Conservation (phyloP, 1,140 invertebrate species). For the Elymnias hypermnestra region DNA sequence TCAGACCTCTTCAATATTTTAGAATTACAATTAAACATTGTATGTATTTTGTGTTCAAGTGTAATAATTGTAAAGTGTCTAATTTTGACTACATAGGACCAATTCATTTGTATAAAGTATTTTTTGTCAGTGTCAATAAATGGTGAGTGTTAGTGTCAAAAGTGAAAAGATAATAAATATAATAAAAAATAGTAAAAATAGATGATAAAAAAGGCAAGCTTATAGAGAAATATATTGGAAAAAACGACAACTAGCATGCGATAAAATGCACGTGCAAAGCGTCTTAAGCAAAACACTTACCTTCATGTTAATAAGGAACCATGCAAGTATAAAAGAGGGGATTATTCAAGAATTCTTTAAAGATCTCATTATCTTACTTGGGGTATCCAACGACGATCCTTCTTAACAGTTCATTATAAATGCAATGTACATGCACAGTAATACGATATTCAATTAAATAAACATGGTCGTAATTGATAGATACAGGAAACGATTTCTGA, state of each 20-base stretch:
- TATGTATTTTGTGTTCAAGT: slow-evolving; percentile 39
- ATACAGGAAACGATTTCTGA: slow-evolving; percentile 28
- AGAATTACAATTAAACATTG: slow-evolving; percentile 23
- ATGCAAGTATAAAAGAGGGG: slow-evolving; percentile 51
- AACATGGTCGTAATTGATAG: slow-evolving; percentile 22
- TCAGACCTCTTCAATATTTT: slow-evolving; percentile 51
- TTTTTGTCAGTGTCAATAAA: slow-evolving; percentile 33
- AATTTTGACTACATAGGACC: slow-evolving; percentile 63
- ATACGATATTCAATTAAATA: slow-evolving; percentile 21
- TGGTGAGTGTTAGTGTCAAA: slow-evolving; percentile 39
- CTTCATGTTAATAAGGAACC: slow-evolving; percentile 35
- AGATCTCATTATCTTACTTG: slow-evolving; percentile 62
- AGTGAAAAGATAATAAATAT: slow-evolving; percentile 62
- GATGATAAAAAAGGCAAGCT: slow-evolving; percentile 53
- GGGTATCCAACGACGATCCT: slow-evolving; percentile 72
- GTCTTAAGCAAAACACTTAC: slow-evolving; percentile 45
- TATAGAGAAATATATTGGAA: slow-evolving; percentile 41
- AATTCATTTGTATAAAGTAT: slow-evolving; percentile 56
- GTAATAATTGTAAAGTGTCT: slow-evolving; percentile 58
- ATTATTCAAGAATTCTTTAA: slow-evolving; percentile 38
- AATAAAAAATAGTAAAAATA: slow-evolving; percentile 62
- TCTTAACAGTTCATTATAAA: slow-evolving; percentile 47
- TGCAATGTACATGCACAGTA: slow-evolving; percentile 46
- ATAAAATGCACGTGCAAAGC: slow-evolving; percentile 60
- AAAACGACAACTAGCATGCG: slow-evolving; percentile 50